phyloP scores from a whole-genome alignment of 2,113 vertebrate species.

The Argyrosomus japonicus region DNA sequence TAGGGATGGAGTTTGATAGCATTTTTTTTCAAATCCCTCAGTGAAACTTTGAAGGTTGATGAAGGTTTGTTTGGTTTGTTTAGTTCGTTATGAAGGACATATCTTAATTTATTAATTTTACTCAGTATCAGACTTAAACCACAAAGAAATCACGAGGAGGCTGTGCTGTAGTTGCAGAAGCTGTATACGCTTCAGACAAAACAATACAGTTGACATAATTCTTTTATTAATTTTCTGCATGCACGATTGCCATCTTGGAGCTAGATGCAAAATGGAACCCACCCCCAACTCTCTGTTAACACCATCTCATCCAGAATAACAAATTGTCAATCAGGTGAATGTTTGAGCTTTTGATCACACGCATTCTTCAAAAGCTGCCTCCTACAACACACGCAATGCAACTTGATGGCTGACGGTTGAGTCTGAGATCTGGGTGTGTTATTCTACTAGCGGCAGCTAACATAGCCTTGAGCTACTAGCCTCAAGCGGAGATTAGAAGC shows the following conservation, averaged over 20 bases:
- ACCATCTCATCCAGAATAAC: background rate
- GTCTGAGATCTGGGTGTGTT: too few relatives aligned
- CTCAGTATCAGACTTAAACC: background rate
- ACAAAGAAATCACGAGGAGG: background rate
- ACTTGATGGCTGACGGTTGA: too few relatives aligned
- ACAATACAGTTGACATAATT: background rate
- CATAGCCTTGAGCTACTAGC: too few relatives aligned
- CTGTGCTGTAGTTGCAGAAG: background rate
- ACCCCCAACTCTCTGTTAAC: too few relatives aligned
- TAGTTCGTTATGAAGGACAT: background rate
- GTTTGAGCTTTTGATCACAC: background rate
- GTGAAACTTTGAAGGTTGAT: background rate
- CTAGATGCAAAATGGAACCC: background rate
- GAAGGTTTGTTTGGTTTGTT: background rate
- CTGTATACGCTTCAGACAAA: background rate
- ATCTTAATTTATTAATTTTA: background rate
- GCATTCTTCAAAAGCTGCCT: too few relatives aligned
- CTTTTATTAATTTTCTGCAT: background rate
- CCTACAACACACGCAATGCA: too few relatives aligned
- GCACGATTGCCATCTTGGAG: background rate
- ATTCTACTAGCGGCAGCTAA: too few relatives aligned
- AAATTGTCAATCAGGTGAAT: background rate
- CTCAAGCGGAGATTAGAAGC: too few relatives aligned
- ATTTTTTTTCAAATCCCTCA: background rate
- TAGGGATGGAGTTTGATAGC: background rate